Base-by-base conservation (phyloP, 2,888 invertebrate genomes). In the Geotrupes spiniger region DNA sequence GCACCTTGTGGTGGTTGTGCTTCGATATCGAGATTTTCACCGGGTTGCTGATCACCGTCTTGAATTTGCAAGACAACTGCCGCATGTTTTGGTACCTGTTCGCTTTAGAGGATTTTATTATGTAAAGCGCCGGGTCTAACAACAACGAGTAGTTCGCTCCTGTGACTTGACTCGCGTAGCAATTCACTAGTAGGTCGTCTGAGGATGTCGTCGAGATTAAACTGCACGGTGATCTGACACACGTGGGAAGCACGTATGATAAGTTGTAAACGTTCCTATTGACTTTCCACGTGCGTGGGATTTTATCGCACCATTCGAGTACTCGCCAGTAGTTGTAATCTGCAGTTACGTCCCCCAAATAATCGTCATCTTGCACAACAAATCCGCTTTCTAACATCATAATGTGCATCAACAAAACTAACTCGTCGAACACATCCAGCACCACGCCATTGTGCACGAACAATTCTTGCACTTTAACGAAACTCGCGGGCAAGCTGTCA, bases 361-460 rank as follows among this genome's bases (percentile, higher is more conserved):
- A 36, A 21, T 61, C 55, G 46, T 51, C 46, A 33, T 53, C 56
- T n/a, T 37, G 36, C 15, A 70, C 66, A 15, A 70, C 59, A 56
- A 73, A 73, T 33, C 71, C 73, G 53, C 54, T 56, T 59, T 74
- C 74, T 15, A 72, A 51, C 68, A 71, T 71, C 21, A 73, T 42
- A 42, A 72, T 58, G 51, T 71, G 71, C 17, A 73, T 54, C 25
- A 73, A 57, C 42, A 69, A 62, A n/a, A 64, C 63, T 41, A 72
- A 50, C 12, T 70, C 60, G 52, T 73, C 72, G 46, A 54, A 55
- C 17, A 48, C 49, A 17, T 51, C 49, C 28, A 56, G 36, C 1
- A n/a, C 10, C 9, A 46, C n/a, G 16, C 46, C 42, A 26, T 52
- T 43, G 10, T 44, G 12, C 5, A 42, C 25, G 5, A 57, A 43